Percentiles rank a stretch among this genome's conserved stretches.
These are phyloP conservation scores for Papilio gigon DNA, from an alignment of 2,888 invertebrate species.

Conservation along the genomic window DNA sequence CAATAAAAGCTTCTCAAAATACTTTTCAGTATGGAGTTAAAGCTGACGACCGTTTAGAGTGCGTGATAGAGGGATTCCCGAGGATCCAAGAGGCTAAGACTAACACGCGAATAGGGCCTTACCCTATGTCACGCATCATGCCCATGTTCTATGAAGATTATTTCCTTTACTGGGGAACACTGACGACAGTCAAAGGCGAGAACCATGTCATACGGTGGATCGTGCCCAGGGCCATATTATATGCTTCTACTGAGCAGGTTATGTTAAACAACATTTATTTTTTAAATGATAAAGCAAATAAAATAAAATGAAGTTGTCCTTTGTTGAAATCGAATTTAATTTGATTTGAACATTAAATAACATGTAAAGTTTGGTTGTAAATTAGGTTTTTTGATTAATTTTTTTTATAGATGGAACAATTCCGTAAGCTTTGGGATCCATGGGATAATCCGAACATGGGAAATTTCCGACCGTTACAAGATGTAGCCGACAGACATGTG, in stretches of 20 bases:
- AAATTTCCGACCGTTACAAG: conserved; percentile 81
- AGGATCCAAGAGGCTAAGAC: conserved; percentile 78
- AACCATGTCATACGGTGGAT: conserved; percentile 82
- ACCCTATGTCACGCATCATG: conserved; percentile 77
- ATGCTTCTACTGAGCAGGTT: conserved; percentile 84
- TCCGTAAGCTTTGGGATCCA: conserved; percentile 79
- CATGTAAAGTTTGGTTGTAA: background rate
- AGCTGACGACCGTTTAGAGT: conserved; percentile 68
- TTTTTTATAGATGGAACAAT: conserved; percentile 79
- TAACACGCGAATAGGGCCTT: conserved; percentile 74
- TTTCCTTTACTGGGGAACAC: conserved; percentile 84
- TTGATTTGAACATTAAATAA: background rate
- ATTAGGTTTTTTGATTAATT: background rate
- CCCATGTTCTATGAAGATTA: conserved; percentile 84
- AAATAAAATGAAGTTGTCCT: background rate
- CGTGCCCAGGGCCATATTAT: conserved; percentile 81
- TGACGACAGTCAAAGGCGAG: conserved; percentile 70
- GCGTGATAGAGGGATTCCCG: conserved; percentile 73
- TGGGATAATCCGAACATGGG: conserved; percentile 76
- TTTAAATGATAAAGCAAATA: background rate
- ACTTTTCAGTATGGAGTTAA: conserved; percentile 75
- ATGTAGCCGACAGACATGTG: conserved; percentile 66
- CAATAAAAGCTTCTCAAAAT: background rate
- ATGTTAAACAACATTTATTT: background rate
- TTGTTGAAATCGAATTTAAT: background rate